These are phyloP conservation scores for Andrena fulva DNA, from an alignment of 2,888 invertebrate genomes.

Conservation along the genomic window DNA sequence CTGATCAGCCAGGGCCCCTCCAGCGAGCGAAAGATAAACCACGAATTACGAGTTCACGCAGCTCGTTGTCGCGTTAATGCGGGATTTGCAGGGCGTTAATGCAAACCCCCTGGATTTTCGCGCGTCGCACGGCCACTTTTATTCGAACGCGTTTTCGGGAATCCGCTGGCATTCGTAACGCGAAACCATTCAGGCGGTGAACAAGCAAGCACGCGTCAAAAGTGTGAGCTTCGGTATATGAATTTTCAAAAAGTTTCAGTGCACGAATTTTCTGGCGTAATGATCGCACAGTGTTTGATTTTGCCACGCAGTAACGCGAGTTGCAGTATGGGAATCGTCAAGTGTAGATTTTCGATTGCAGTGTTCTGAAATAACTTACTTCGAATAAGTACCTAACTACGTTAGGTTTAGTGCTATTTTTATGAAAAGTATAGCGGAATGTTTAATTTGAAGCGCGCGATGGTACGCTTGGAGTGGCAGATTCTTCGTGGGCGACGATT, in stretches of 20 bases:
- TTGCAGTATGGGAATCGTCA: background rate
- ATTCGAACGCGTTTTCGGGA: background rate
- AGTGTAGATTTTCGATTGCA: too few relatives aligned
- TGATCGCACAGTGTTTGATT: background rate
- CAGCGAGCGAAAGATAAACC: conserved; percentile 22
- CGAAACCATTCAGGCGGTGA: background rate
- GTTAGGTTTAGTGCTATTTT: background rate
- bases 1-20: background rate
- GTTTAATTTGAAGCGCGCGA: background rate
- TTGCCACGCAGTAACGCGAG: background rate
- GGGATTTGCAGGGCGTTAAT: conserved; percentile 30
- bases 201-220: background rate
- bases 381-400: too few relatives aligned
- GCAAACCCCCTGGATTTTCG: conserved; percentile 13
- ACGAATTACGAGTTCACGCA: background rate
- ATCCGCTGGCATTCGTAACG: background rate
- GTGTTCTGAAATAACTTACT: background rate
- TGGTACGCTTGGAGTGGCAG: background rate
- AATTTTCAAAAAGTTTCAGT: conserved; percentile 7
- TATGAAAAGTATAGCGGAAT: background rate
- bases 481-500: background rate
- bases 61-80: conserved; percentile 25
- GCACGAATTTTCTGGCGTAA: background rate
- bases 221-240: background rate
- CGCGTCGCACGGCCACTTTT: conserved; percentile 27